Evolutionary conservation across 2,797 vertebrate species (phyloP), one percentile per base, ranked within the genome.

Genomic region (Ficedula albicollis): DNA sequence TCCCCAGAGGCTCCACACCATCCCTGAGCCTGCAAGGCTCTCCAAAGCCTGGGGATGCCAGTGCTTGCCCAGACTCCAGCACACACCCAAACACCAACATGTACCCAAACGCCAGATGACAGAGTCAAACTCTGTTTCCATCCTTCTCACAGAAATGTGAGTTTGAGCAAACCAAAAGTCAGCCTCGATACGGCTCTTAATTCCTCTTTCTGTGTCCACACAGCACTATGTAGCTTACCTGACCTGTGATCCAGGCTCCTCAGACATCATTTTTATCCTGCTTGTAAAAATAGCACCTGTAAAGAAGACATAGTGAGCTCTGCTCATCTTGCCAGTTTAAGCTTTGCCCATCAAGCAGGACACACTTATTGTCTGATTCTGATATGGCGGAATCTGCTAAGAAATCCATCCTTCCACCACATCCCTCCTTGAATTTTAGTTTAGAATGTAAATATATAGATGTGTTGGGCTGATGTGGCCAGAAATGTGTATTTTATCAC

Each of bases 1-100:
- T 80, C n/a, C 30, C 27, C 29, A 56, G 60, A 51, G 15, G 15
- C 8, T 69, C 76, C 36, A 46, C 49, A 39, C 18, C 1, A 0
- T 14, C 36, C 46, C 27, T 15, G 36, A 77, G 18, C 30, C 26
- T 41, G 5, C 13, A 49, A 76, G 13, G 23, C 15, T 58, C 9
- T 12, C 30, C 59, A 49, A 68, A 84, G 49, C 18, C 52, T 75
- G 17, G 6, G 17, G 8, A n/a, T 51, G 8, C 21, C 63, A 32
- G 62, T 30, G 26, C 13, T 87, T 58, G 25, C 10, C 8, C 58
- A 82, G n/a, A 17, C 9, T 58, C 25, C 23, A 60, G 8, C 25
- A 74, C 0, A 0, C 41, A 72, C 32, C 6, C 44, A 77, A 63
- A 66, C 20, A 52, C 13, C 5, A 1, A 13, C 20, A 27, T 5